Evolutionary conservation across 2,888 invertebrate genomes (phyloP).

Genomic region (Drosophila sordidula): DNA sequence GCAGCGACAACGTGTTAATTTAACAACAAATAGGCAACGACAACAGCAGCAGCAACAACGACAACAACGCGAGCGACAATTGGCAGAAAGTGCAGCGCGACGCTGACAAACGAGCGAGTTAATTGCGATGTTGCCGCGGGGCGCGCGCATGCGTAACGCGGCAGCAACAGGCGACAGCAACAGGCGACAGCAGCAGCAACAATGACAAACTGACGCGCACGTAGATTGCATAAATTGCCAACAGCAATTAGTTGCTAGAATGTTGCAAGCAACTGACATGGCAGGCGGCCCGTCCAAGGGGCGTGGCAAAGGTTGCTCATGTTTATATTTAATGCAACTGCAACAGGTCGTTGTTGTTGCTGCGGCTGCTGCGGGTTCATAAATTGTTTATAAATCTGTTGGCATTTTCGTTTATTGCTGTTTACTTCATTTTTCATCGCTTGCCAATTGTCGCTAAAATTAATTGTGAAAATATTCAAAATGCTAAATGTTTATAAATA

Average conservation of each 20-base stretch:
- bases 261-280: conserved; percentile 30
- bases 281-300: too few species aligned
- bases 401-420: conserved; percentile 15
- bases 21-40: conserved; percentile 66
- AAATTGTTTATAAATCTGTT: conserved; percentile 44
- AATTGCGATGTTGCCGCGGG: conserved; percentile 58
- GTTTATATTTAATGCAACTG: conserved; percentile 18
- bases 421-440: conserved; percentile 28
- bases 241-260: conserved; percentile 54
- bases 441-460: conserved; percentile 31
- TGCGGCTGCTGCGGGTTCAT: conserved; percentile 3
- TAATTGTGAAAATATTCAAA: conserved; percentile 29
- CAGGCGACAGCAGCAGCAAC: conserved; percentile 20
- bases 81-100: conserved; percentile 40
- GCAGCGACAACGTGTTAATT: conserved; percentile 70
- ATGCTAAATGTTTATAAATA: conserved; percentile 66
- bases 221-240: conserved; percentile 65
- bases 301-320: too few species aligned
- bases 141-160: conserved; percentile 72
- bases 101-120: conserved; percentile 51
- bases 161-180: conserved; percentile 31
- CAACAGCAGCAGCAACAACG: conserved; percentile 17
- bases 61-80: conserved; percentile 44
- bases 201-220: conserved; percentile 45
- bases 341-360: conserved; percentile 53